These are phyloP conservation scores for Achatina immaculata DNA, from an alignment of 1,140 invertebrate genomes.

Conservation along the genomic window DNA sequence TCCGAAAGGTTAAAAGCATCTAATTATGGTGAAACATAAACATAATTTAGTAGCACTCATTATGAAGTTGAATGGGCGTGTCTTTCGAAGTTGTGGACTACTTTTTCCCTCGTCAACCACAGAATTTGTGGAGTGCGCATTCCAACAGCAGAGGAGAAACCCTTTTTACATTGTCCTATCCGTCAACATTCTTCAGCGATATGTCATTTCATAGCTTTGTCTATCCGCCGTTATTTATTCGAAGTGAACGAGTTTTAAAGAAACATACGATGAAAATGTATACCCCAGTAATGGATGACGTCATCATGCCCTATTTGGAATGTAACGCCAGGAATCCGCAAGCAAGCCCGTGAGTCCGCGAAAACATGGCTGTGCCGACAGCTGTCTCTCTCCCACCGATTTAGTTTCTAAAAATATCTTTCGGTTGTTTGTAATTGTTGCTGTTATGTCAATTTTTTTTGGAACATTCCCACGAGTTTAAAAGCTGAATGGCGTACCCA, in stretches of 20 bases:
- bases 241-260: too few relatives aligned
- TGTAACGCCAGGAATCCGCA: conserved; percentile 61
- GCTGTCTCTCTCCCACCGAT: conserved; percentile 36
- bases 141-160: too few relatives aligned
- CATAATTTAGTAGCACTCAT: too few relatives aligned
- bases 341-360: conserved; percentile 8
- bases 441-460: too few relatives aligned
- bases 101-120: neutral
- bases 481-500: too few relatives aligned
- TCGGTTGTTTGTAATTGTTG: conserved; percentile 42
- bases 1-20: too few relatives aligned
- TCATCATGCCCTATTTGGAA: conserved; percentile 64
- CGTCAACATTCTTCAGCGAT: neutral
- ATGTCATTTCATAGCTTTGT: too few relatives aligned
- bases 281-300: conserved; percentile 45
- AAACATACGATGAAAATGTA: too few relatives aligned
- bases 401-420: conserved; percentile 45
- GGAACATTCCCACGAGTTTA: conserved; percentile 37
- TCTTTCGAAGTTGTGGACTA: neutral
- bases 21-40: too few relatives aligned
- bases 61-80: neutral
- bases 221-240: too few relatives aligned
- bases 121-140: neutral
- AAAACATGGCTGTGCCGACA: conserved; percentile 51
- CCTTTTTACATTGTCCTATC: too few relatives aligned